A percentile compares a stretch with the other conserved stretches of the same genome.
These are phyloP conservation scores for Marisa cornuarietis DNA, from an alignment of 1,140 invertebrate species.

Conservation along the genomic window DNA sequence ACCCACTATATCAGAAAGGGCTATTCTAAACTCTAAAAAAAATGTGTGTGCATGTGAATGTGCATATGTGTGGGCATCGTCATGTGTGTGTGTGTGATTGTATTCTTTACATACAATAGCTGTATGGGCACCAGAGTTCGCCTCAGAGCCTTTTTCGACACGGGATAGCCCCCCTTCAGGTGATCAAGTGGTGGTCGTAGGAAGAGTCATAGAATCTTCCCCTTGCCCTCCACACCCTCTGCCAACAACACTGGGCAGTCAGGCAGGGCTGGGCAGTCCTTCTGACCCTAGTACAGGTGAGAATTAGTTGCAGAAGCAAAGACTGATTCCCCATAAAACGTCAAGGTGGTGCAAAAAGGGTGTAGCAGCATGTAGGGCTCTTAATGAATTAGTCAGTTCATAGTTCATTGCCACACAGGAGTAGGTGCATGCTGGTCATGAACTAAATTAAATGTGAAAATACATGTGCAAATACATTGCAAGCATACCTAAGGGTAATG, in stretches of 20 bases:
- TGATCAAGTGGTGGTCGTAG: not conserved
- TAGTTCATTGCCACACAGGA: no score
- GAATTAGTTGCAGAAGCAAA: not conserved
- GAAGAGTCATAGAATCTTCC: not conserved
- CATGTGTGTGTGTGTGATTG: not conserved
- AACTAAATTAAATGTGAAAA: no score
- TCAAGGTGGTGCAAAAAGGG: no score
- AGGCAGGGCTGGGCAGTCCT: not conserved
- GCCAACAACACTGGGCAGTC: constrained; percentile 5
- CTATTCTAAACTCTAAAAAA: no score
- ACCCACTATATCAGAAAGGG: no score
- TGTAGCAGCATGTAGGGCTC: no score
- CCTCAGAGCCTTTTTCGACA: constrained; percentile 2
- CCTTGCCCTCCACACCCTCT: constrained; percentile 1
- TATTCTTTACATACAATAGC: not conserved
- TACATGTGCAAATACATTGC: no score
- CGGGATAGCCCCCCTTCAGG: not conserved
- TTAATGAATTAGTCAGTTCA: no score
- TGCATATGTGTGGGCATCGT: not conserved
- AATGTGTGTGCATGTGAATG: not conserved
- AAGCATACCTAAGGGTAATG: no score
- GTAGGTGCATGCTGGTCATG: no score
- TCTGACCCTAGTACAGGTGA: constrained; percentile 2
- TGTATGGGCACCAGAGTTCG: not conserved
- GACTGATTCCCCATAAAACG: no score